Evolutionary conservation across 1,140 invertebrate species (phyloP).

Genomic region (Diuraphis noxia): DNA sequence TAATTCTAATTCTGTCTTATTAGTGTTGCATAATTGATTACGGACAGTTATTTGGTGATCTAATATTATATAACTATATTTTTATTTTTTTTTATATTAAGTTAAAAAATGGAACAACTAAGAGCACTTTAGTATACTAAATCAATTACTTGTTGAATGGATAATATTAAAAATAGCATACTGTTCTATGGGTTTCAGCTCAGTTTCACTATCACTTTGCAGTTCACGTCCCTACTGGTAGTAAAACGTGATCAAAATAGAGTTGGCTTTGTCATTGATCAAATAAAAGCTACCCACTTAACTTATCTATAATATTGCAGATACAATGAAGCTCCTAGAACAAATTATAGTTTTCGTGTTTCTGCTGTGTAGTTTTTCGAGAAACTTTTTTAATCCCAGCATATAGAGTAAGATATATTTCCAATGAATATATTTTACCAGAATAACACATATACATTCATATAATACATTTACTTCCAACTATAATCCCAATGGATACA

Average conservation of each 20-base stretch:
- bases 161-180: neutral
- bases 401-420: neutral
- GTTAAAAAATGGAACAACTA: neutral
- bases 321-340: neutral
- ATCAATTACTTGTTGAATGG: neutral
- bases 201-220: neutral
- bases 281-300: neutral
- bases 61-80: too few relatives aligned
- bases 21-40: neutral
- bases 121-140: neutral
- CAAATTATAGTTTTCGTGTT: neutral
- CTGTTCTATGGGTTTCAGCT: neutral
- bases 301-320: slow-evolving; percentile 2
- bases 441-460: neutral
- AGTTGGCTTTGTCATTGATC: neutral
- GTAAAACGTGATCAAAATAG: neutral
- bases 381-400: slow-evolving; percentile 1
- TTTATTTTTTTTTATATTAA: too few relatives aligned
- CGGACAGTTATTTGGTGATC: neutral
- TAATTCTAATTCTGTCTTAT: neutral
- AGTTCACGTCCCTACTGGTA: neutral
- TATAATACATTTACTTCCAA: neutral
- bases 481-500: neutral
- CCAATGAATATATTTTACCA: neutral
- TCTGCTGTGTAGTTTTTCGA: neutral